These are phyloP conservation scores for Drosophila villosipedis DNA, from an alignment of 2,888 invertebrate species.

Conservation along the genomic window DNA sequence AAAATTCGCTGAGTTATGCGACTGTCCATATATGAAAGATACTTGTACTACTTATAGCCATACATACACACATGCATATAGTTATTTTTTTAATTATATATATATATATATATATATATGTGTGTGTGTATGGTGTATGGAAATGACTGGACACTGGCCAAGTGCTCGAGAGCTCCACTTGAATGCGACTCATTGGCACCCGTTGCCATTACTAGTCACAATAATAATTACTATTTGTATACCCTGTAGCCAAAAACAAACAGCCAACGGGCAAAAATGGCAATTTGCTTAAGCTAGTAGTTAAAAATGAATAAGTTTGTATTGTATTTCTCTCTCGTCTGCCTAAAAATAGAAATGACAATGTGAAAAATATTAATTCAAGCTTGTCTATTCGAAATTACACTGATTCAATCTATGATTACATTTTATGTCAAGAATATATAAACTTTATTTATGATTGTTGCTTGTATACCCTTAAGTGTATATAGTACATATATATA, in stretches of 20 bases:
- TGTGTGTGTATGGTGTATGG: slow-evolving; percentile 11
- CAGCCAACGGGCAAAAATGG: not conserved
- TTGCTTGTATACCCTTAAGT: not conserved
- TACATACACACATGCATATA: not conserved
- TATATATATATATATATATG: not conserved
- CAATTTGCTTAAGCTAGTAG: not conserved
- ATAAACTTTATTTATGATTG: not conserved
- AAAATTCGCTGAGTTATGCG: slow-evolving; percentile 50
- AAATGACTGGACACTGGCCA: slow-evolving; percentile 37
- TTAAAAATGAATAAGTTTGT: not conserved
- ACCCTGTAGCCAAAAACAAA: slow-evolving; percentile 21
- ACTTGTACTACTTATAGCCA: slow-evolving; percentile 48
- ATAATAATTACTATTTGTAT: slow-evolving; percentile 4
- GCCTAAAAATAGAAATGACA: not conserved
- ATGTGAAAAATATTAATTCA: not conserved
- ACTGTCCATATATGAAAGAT: slow-evolving; percentile 39
- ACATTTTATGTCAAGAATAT: not conserved
- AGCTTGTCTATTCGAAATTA: not conserved
- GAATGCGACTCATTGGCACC: slow-evolving; percentile 41
- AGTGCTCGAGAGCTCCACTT: slow-evolving; percentile 25
- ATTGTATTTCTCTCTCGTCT: not conserved
- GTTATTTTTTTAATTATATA: not conserved
- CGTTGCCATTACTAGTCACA: slow-evolving; percentile 26
- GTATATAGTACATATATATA: not conserved
- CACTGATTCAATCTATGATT: not conserved